Percentiles rank a stretch among this genome's conserved stretches.
phyloP scores from a whole-genome alignment of 2,113 vertebrate species.

The Atractosteus spatula region DNA sequence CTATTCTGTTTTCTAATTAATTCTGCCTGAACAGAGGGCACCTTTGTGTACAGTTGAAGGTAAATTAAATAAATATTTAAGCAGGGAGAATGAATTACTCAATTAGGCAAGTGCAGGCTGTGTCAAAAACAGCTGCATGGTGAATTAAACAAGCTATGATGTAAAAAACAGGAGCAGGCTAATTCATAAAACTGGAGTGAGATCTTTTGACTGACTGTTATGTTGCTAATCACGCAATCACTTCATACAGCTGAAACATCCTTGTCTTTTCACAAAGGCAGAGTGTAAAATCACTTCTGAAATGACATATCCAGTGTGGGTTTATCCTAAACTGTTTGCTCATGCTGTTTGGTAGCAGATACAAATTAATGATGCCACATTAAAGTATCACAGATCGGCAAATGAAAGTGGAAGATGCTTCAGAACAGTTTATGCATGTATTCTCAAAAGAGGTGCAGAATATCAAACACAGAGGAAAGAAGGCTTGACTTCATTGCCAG shows the following conservation, averaged over 20 bases:
- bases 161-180: constrained; percentile 1
- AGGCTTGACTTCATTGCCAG: no score
- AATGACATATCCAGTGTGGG: constrained; percentile 20
- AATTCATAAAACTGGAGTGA: background rate
- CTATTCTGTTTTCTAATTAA: constrained; percentile 19
- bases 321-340: background rate
- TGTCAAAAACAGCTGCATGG: constrained; percentile 3
- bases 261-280: constrained; percentile 33
- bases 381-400: constrained; percentile 24
- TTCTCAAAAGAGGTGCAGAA: background rate
- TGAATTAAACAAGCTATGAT: background rate
- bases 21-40: constrained; percentile 22
- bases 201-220: constrained; percentile 6
- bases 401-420: constrained; percentile 6
- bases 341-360: constrained; percentile 19
- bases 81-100: constrained; percentile 32
- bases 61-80: constrained; percentile 19
- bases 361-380: constrained; percentile 29
- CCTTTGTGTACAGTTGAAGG: constrained; percentile 10
- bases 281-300: constrained; percentile 32
- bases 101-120: constrained; percentile 21
- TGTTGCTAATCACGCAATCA: background rate
- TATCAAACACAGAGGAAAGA: no score
- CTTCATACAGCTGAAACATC: background rate
- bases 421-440: background rate